These are phyloP conservation scores for Pristionchus pacificus DNA, from an alignment of 1,140 invertebrate species.

Conservation along the genomic window DNA sequence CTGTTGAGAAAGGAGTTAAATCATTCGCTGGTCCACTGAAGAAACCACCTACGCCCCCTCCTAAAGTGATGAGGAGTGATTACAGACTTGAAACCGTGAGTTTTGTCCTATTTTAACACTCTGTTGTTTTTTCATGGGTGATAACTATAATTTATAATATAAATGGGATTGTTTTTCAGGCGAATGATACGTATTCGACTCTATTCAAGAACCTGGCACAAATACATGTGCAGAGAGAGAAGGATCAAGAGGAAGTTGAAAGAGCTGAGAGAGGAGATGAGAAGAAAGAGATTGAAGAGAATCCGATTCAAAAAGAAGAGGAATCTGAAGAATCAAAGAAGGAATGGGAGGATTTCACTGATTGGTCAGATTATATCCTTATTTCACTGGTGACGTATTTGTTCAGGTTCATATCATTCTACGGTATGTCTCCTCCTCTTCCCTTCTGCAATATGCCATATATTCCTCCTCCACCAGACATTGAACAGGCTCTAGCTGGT, in stretches of 20 bases:
- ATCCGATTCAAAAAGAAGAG: background rate
- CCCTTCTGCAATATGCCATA: slow-evolving; percentile 2
- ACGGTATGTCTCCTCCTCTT: slow-evolving; percentile 10
- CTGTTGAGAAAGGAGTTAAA: background rate
- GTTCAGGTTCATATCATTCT: slow-evolving; percentile 19
- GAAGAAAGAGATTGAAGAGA: background rate
- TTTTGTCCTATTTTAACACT: background rate
- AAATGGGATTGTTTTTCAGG: slow-evolving; percentile 2
- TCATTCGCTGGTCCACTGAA: slow-evolving; percentile 2
- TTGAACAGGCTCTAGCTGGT: slow-evolving; percentile 15
- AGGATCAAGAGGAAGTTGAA: slow-evolving; percentile 7
- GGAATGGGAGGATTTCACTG: slow-evolving; percentile 19
- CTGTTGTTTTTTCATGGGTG: background rate
- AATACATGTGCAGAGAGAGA: background rate
- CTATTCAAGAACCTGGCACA: slow-evolving; percentile 22
- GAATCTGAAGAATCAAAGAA: background rate
- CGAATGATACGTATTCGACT: slow-evolving; percentile 15
- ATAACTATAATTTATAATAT: background rate
- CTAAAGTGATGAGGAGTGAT: background rate
- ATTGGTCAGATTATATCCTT: background rate
- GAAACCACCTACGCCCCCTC: background rate
- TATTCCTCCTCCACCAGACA: slow-evolving; percentile 28
- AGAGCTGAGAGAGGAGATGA: background rate
- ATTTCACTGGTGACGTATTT: background rate
- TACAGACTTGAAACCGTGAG: background rate